Evolutionary conservation across 2,113 vertebrate species (phyloP), one percentile per base, ranked within the genome.

Genomic region (Lophotis ruficrista): DNA sequence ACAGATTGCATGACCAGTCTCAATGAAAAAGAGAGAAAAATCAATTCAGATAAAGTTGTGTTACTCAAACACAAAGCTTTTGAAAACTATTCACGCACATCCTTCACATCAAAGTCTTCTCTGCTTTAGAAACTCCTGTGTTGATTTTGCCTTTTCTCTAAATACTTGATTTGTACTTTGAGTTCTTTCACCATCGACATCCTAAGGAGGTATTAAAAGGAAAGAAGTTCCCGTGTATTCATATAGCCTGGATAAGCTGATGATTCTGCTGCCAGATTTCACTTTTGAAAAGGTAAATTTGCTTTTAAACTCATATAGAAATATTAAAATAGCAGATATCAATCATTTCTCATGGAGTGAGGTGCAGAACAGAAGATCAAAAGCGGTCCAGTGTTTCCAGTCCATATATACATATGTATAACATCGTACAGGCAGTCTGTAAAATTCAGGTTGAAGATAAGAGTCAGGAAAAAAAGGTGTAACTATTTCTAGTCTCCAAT

Each of bases 381-480:
- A 73, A 73, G 5, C 1, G 53, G 21, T 6, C 8, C 8, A 18
- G 9, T 23, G 14, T 33, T 50, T 83, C 61, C 50, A 19, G 41
- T n/a, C 33, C 30, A 87, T 33, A 14, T 23, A n/a, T 82, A 54
- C 64, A 22, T 28, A 72, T 11, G 4, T 17, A 6, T 14, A 47
- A 50, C 4, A 45, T 35, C 24, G 31, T 18, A 4, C 2, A 27
- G 30, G 6, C 12, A 12, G 11, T 17, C 22, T 73, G 3, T 37
- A 19, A 77, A 64, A 25, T 4, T 53, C 27, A 58, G 48, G 8
- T 13, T 69, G 28, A 65, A 37, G n/a, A 6, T 35, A 61, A 23
- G 16, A 56, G 8, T 17, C 14, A n/a, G 38, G 12, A 2, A 1
- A 57, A 57, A 76, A 50, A 23, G 1, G 2, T 7, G 5, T 3